A percentile compares a stretch with the other conserved stretches of the same genome.
These are phyloP conservation scores for Tenthredo scrophulariae DNA, from an alignment of 2,888 invertebrate genomes.

Conservation along the genomic window DNA sequence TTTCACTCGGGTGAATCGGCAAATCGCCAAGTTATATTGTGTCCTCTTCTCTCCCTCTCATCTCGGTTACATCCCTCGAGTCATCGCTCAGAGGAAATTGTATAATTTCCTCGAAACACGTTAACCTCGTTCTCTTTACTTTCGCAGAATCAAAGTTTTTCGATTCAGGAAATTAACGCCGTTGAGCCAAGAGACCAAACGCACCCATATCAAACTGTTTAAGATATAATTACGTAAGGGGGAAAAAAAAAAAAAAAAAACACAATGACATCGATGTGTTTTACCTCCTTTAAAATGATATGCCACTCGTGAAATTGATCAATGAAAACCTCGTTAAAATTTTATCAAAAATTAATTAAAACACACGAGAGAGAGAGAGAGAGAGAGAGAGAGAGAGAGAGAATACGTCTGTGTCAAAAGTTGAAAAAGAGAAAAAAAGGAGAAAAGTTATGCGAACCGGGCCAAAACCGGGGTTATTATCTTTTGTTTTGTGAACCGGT, in stretches of 20 bases:
- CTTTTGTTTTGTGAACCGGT: slow-evolving; percentile 75
- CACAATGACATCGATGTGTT: neutral
- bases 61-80: slow-evolving; percentile 44
- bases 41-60: slow-evolving; percentile 51
- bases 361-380: neutral
- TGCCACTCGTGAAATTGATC: neutral
- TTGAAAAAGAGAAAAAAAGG: neutral
- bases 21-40: slow-evolving; percentile 26
- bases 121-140: slow-evolving; percentile 23
- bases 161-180: slow-evolving; percentile 24
- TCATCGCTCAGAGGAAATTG: slow-evolving; percentile 47
- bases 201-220: neutral
- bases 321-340: neutral
- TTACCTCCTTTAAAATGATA: neutral
- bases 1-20: slow-evolving; percentile 11
- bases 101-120: slow-evolving; percentile 49
- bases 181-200: neutral
- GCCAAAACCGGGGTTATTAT: slow-evolving; percentile 40
- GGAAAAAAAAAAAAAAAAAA: neutral
- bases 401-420: neutral
- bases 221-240: neutral
- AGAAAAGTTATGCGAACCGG: neutral
- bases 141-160: slow-evolving; percentile 38
- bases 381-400: neutral
- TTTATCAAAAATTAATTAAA: neutral